A percentile compares a stretch with the other conserved stretches of the same genome.
These are phyloP conservation scores for Drosophila nigrodunni DNA, from an alignment of 1,140 invertebrate genomes.

Conservation along the genomic window DNA sequence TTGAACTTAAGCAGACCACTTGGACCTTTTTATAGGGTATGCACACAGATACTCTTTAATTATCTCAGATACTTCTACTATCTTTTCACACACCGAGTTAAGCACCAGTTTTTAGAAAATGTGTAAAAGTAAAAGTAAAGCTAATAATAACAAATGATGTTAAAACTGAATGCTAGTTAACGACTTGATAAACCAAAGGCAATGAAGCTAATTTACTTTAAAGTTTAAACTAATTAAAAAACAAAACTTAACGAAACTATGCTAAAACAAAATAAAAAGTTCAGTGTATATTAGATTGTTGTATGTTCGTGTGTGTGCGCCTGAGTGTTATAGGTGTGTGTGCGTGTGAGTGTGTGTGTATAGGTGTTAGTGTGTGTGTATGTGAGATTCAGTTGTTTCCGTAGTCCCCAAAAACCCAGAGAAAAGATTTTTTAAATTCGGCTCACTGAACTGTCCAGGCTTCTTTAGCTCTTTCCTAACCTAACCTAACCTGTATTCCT, in stretches of 20 bases:
- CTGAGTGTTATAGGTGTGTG: not conserved
- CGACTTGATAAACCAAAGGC: conserved; percentile 43
- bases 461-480: conserved; percentile 34
- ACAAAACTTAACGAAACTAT: conserved; percentile 30
- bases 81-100: conserved; percentile 17
- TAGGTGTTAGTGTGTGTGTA: conserved; percentile 27
- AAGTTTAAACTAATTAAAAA: conserved; percentile 3
- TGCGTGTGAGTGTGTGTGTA: conserved; percentile 5
- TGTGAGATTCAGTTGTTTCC: conserved; percentile 22
- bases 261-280: conserved; percentile 9
- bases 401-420: conserved; percentile 6
- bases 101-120: conserved; percentile 34
- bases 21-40: conserved; percentile 1
- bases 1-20: conserved; percentile 23
- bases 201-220: conserved; percentile 55
- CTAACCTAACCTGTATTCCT: conserved; percentile 2
- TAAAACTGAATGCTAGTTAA: conserved; percentile 11
- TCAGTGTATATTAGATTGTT: conserved; percentile 42
- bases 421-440: conserved; percentile 2
- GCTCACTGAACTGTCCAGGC: conserved; percentile 29
- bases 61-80: conserved; percentile 1
- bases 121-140: conserved; percentile 1
- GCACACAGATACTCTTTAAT: not conserved
- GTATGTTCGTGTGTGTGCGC: conserved; percentile 12
- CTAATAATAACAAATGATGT: conserved; percentile 11